Evolutionary conservation across 2,113 vertebrate species (phyloP).

Genomic region (Siphamia tubifer): DNA sequence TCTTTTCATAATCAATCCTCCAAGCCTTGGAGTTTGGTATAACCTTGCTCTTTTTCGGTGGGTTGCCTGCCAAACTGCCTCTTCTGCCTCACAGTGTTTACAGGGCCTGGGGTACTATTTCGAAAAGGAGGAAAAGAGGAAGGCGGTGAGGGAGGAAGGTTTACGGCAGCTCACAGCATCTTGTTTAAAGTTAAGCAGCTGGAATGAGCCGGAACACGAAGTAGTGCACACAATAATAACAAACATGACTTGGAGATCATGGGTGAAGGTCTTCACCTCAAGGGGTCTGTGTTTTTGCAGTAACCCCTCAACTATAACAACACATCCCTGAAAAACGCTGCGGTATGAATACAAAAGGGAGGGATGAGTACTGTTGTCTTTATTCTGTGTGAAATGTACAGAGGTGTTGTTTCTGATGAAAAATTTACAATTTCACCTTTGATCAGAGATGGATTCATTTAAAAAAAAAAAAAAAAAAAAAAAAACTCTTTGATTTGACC

Average conservation of each 20-base stretch:
- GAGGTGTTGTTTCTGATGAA: background rate
- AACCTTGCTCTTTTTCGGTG: conserved; percentile 47
- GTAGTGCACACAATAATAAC: conserved; percentile 9
- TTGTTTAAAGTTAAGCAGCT: conserved; percentile 62
- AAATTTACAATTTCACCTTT: background rate
- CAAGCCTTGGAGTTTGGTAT: conserved; percentile 37
- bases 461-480: background rate
- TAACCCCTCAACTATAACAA: conserved; percentile 44
- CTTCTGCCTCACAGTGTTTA: conserved; percentile 41
- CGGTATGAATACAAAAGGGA: conserved; percentile 22
- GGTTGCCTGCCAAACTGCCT: conserved; percentile 54
- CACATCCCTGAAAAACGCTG: background rate
- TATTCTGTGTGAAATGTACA: conserved; percentile 5
- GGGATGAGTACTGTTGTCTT: background rate
- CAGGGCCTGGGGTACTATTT: conserved; percentile 56
- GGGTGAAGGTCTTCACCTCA: conserved; percentile 51
- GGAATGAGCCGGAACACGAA: conserved; percentile 20
- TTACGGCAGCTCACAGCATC: conserved; percentile 54
- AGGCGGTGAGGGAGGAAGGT: conserved; percentile 25
- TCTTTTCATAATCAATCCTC: conserved; percentile 61
- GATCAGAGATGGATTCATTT: conserved; percentile 8
- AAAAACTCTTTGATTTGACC: background rate
- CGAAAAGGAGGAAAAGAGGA: conserved; percentile 23
- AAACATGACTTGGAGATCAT: conserved; percentile 28
- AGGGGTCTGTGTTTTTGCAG: conserved; percentile 46